phyloP scores from a whole-genome alignment of 2,797 vertebrate species.

The Hylomyscus alleni region DNA sequence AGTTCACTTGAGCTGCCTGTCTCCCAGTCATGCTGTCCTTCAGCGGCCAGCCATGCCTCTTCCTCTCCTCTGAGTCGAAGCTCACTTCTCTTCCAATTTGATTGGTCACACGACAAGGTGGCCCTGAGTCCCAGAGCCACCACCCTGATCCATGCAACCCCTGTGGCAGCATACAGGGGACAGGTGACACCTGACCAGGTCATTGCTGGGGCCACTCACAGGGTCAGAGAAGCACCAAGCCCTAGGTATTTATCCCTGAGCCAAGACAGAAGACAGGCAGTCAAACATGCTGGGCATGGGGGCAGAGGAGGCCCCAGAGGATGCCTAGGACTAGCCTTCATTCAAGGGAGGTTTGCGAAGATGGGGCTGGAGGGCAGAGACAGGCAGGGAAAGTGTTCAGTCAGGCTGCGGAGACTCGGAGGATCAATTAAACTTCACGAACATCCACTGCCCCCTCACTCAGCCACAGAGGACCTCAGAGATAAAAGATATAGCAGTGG shows the following conservation, averaged over 20 bases:
- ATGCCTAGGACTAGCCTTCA: neutral
- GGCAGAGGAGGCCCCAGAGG: neutral
- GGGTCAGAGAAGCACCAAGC: neutral
- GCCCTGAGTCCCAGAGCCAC: neutral
- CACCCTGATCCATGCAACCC: neutral
- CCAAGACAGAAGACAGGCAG: neutral
- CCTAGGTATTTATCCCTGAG: neutral
- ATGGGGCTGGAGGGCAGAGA: neutral
- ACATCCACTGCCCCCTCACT: no score
- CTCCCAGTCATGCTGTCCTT: neutral
- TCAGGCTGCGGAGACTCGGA: no score
- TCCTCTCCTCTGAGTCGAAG: neutral
- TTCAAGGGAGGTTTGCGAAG: neutral
- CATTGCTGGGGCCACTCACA: neutral
- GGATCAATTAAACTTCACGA: neutral
- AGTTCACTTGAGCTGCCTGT: fast-evolving
- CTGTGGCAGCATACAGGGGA: neutral
- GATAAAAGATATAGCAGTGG: neutral
- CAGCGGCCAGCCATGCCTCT: neutral
- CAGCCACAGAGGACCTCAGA: neutral
- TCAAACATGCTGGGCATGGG: no score
- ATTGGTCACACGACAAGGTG: neutral
- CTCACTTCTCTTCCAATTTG: conserved; percentile 41
- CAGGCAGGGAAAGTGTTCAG: neutral
- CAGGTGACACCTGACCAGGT: neutral